Evolutionary conservation across 2,113 vertebrate species (phyloP), one percentile per base, ranked within the genome.

Genomic region (Pandion haliaetus): DNA sequence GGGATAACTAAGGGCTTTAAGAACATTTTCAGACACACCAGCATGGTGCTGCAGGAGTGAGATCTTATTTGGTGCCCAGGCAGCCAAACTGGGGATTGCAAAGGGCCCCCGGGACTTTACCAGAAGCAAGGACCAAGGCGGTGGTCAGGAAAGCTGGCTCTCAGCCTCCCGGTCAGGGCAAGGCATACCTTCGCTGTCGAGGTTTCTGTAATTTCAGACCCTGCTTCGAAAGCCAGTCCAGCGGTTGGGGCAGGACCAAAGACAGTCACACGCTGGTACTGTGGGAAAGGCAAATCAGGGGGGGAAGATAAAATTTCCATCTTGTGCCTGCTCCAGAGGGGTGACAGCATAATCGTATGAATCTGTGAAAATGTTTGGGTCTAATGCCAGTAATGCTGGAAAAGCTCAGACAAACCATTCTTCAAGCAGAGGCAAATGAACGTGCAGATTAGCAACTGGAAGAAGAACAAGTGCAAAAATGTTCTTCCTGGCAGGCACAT

Each of bases 401-500:
- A 92, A 78, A 88, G 47, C 23, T 94, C 79, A 83, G 90, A 55
- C 5, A 6, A 86, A 44, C 44, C 67, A 44, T 92, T 78, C 82
- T 74, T 78, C 77, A 81, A 34, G 76, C 84, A 86, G 72, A 81
- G 76, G 86, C 88, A 93, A 95, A 84, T 21, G 83, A 82, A 82
- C 18, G 24, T 90, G 67, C 82, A 90, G 95, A 90, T 92, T 38
- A 96, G 92, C 67, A 88, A 96, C 67, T 95, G 78, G 92, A 90
- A 94, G 93, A 94, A 89, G 45, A 90, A 74, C 66, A 88, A 95
- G 80, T 2, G 14, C 59, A 95, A 83, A 92, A 96, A 92, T 67
- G 57, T 96, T 92, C 88, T 72, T 84, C 90, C 86, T 95, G 90
- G 96, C 95, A 97, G 88, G 50, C 92, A 65, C 31, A 76, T 91